Base-by-base conservation (phyloP, 2,113 vertebrate species). In the Heterochromis multidens region DNA sequence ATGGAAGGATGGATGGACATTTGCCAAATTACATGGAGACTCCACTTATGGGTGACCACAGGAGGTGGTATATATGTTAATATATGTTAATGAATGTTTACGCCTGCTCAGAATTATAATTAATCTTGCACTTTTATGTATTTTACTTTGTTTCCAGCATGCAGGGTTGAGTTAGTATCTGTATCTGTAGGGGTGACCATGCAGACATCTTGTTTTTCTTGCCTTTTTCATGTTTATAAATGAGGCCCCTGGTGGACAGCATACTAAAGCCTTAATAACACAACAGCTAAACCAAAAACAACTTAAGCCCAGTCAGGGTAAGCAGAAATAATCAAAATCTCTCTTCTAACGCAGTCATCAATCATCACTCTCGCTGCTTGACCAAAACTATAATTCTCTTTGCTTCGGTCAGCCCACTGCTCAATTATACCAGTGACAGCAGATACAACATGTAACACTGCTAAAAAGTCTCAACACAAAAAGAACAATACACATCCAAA, bases 311-410 rank as follows among this genome's bases (percentile, higher is more conserved):
- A 56, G 5, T 70, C 29, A 58, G 79, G 88, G 79, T 58, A 82
- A 84, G 89, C 88, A 90, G 88, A 92, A 94, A 86, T 84, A 79
- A 89, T 78, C 78, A 6, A 89, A 80, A 89, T 54, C 85, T 88
- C 81, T 90, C 88, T 86, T 87, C 65, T 83, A 76, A 88, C 84
- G 49, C 25, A 23, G 46, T 74, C 46, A 87, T 61, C 49, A 63
- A 70, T 86, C 87, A 52, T 83, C 77, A 84, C 80, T 77, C 83
- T 87, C 46, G 59, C 87, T 84, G 85, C 91, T 93, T 81, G 89
- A 94, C 90, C 91, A 85, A 83, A 93, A 91, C 91, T 60, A 83
- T 83, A 82, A 74, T 88, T 89, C 79, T 94, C 91, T 92, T 88
- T 82, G 87, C 88, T 89, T 88, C 80, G 49, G 58, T 82, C 63